Conservation (phyloP, 1,140 invertebrate genomes). For the Lordiphosa stackelbergi region DNA sequence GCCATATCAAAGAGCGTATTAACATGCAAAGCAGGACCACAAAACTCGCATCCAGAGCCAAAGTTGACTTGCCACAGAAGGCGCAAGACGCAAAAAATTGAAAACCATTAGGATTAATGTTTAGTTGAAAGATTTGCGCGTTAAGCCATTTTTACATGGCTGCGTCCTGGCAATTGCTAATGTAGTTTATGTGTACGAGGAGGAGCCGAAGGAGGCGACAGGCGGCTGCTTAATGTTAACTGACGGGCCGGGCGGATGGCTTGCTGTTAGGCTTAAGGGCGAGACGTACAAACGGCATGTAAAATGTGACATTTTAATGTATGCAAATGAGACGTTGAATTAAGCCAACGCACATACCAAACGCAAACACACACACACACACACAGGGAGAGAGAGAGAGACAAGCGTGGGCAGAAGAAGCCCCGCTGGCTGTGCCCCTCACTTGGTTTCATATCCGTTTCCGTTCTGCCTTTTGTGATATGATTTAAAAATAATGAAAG, state of each 20-base stretch:
- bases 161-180: slow-evolving; percentile 68
- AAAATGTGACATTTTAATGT: slow-evolving; percentile 76
- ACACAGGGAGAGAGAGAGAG: slow-evolving; percentile 13
- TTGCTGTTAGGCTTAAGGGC: slow-evolving; percentile 59
- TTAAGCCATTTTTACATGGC: slow-evolving; percentile 74
- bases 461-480: slow-evolving; percentile 55
- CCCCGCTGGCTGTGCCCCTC: slow-evolving; percentile 19
- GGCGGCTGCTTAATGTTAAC: slow-evolving; percentile 55
- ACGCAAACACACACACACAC: slow-evolving; percentile 14
- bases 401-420: background rate
- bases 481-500: slow-evolving; percentile 76
- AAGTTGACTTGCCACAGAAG: slow-evolving; percentile 64
- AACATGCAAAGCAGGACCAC: slow-evolving; percentile 67
- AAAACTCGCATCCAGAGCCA: slow-evolving; percentile 27
- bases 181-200: slow-evolving; percentile 69
- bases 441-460: slow-evolving; percentile 65
- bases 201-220: background rate
- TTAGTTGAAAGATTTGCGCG: slow-evolving; percentile 75
- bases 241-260: slow-evolving; percentile 43
- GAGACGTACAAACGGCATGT: slow-evolving; percentile 73
- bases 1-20: slow-evolving; percentile 74
- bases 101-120: slow-evolving; percentile 75
- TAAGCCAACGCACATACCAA: slow-evolving; percentile 41
- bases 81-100: slow-evolving; percentile 55
- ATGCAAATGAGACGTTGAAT: slow-evolving; percentile 75